Evolutionary conservation across 2,888 invertebrate species (phyloP).

Genomic region (Scaptomyza cyrtandrae): DNA sequence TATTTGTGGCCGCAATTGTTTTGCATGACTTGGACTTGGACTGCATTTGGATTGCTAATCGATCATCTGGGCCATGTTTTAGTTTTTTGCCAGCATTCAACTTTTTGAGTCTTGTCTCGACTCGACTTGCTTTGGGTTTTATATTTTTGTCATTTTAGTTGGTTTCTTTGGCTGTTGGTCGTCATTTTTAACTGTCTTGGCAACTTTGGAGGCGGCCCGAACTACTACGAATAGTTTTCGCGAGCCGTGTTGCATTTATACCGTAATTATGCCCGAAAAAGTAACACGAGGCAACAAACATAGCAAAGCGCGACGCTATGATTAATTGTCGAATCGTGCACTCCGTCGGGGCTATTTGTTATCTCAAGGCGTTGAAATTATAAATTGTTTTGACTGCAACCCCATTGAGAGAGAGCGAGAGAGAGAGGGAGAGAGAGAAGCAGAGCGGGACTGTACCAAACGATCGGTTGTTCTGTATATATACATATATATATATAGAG

Average conservation of each 20-base stretch:
- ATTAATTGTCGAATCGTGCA: slow-evolving; percentile 78
- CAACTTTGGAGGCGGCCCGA: slow-evolving; percentile 46
- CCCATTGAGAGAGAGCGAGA: slow-evolving; percentile 37
- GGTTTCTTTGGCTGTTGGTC: slow-evolving; percentile 29
- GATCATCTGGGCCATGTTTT: slow-evolving; percentile 69
- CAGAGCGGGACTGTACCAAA: slow-evolving; percentile 43
- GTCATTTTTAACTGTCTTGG: slow-evolving; percentile 74
- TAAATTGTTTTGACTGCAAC: slow-evolving; percentile 74
- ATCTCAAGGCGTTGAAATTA: slow-evolving; percentile 79
- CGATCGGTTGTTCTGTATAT: slow-evolving; percentile 28
- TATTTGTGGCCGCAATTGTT: slow-evolving; percentile 76
- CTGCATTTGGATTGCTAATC: slow-evolving; percentile 72
- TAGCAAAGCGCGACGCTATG: slow-evolving; percentile 65
- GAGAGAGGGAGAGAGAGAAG: slow-evolving; percentile 28
- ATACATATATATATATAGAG: no score
- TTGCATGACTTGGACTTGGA: slow-evolving; percentile 64
- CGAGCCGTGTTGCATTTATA: slow-evolving; percentile 59
- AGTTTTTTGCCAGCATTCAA: slow-evolving; percentile 24
- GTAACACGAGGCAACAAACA: slow-evolving; percentile 58
- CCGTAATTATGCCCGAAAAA: slow-evolving; percentile 75
- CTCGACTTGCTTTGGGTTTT: slow-evolving; percentile 52
- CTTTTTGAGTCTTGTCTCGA: slow-evolving; percentile 23
- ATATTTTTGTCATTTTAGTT: slow-evolving; percentile 62
- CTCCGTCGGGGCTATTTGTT: slow-evolving; percentile 73
- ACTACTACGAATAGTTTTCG: slow-evolving; percentile 54